A percentile compares a stretch with the other conserved stretches of the same genome.
phyloP scores from a whole-genome alignment of 1,140 invertebrate genomes.

The Phortica variegata region DNA sequence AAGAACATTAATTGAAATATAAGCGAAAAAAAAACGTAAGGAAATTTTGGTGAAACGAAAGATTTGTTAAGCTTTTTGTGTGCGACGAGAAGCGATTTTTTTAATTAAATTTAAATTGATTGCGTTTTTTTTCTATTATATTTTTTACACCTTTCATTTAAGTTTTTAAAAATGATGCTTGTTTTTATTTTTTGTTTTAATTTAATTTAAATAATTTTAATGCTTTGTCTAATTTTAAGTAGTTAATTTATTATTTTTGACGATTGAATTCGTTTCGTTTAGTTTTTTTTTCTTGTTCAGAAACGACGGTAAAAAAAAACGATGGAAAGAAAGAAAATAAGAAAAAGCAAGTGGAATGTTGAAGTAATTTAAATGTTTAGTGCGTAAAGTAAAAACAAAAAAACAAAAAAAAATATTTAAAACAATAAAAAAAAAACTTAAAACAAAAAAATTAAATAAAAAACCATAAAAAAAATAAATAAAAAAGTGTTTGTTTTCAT shows the following conservation, averaged over 20 bases:
- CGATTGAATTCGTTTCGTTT: too few species aligned
- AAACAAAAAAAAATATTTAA: conserved; percentile 8
- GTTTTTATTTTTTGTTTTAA: conserved; percentile 49
- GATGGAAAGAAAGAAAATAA: conserved; percentile 18
- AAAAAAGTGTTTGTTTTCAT: conserved; percentile 11
- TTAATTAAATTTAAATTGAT: background rate
- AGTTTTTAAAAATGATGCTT: conserved; percentile 12
- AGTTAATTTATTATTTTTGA: conserved; percentile 54
- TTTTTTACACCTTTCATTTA: conserved; percentile 2
- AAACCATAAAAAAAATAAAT: conserved; percentile 19
- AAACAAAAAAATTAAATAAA: conserved; percentile 26
- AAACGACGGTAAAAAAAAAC: too few species aligned
- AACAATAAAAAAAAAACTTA: conserved; percentile 8
- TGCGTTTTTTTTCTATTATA: conserved; percentile 23
- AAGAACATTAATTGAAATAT: too few species aligned
- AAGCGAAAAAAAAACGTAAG: too few species aligned
- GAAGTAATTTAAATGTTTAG: conserved; percentile 40
- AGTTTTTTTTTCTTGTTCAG: too few species aligned
- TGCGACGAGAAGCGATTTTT: too few species aligned
- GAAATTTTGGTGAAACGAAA: too few species aligned
- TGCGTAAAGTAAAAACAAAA: conserved; percentile 37
- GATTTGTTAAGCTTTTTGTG: too few species aligned
- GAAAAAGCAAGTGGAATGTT: conserved; percentile 24
- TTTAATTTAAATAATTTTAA: conserved; percentile 44
- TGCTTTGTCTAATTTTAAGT: conserved; percentile 55